Evolutionary conservation across 2,113 vertebrate species (phyloP).

Genomic region (Equus quagga): DNA sequence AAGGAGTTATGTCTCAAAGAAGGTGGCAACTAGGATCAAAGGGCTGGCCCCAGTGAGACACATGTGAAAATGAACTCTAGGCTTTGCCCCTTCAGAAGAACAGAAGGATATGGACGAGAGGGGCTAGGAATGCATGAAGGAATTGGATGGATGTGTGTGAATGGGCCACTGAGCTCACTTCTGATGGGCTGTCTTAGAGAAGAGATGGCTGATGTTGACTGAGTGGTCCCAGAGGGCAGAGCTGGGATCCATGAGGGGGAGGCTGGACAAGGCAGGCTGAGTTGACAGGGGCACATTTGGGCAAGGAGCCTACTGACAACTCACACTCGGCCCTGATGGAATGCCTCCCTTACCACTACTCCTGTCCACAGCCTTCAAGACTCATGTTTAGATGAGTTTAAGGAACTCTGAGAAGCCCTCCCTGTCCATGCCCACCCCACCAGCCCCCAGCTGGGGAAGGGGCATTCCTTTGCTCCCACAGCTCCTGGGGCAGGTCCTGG

Average conservation of each 20-base stretch:
- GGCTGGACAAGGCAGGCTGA: background rate
- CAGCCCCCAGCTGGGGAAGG: background rate
- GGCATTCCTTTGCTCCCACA: background rate
- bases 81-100: constrained; percentile 7
- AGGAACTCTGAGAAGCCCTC: background rate
- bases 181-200: background rate
- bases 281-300: background rate
- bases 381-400: background rate
- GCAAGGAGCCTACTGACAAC: background rate
- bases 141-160: background rate
- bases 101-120: background rate
- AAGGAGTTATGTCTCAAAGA: background rate
- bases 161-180: background rate
- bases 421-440: accelerated
- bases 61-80: background rate
- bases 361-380: background rate
- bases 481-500: background rate
- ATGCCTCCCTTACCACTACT: background rate
- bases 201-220: background rate
- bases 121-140: background rate
- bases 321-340: background rate
- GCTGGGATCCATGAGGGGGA: background rate
- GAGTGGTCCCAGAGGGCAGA: background rate
- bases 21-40: background rate
- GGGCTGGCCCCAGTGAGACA: background rate